These are phyloP conservation scores for Stichodactyla helianthus DNA, from an alignment of 64 coral and sea anemone genomes.

Conservation along the genomic window DNA sequence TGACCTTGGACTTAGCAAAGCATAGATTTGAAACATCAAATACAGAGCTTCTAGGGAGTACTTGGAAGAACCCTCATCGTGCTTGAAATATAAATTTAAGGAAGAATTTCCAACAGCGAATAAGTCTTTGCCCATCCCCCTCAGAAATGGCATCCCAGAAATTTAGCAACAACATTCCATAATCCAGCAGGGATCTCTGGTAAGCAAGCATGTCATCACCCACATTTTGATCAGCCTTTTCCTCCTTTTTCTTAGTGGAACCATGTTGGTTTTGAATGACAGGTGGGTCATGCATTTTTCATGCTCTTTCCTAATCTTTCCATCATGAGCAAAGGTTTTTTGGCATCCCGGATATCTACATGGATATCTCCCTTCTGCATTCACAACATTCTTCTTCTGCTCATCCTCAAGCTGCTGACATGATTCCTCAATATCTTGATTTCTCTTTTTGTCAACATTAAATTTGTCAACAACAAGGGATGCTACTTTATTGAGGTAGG, in stretches of 20 bases:
- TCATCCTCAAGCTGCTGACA: constrained; percentile 35
- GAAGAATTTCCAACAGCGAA: constrained; percentile 66
- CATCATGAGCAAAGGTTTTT: constrained; percentile 89
- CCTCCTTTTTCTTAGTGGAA: constrained; percentile 8
- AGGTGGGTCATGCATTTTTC: constrained; percentile 52
- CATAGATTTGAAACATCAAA: constrained; percentile 65
- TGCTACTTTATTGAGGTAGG: constrained; percentile 50
- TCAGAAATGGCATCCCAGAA: constrained; percentile 77
- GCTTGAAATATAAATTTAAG: constrained; percentile 54
- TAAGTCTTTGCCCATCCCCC: constrained; percentile 60
- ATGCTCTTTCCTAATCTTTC: constrained; percentile 66
- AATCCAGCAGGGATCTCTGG: constrained; percentile 63
- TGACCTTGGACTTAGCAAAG: constrained; percentile 54
- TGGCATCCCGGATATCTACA: constrained; percentile 72
- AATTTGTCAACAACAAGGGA: constrained; percentile 62
- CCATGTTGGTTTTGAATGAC: not conserved
- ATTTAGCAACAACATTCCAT: constrained; percentile 75
- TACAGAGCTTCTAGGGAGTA: constrained; percentile 64
- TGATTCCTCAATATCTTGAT: constrained; percentile 32
- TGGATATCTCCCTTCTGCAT: constrained; percentile 51
- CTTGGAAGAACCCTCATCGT: constrained; percentile 49
- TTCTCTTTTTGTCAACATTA: constrained; percentile 54
- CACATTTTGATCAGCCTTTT: not conserved
- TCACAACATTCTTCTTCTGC: constrained; percentile 42
- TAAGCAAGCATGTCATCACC: constrained; percentile 80